Conservation (phyloP, 2,113 vertebrate species). For the Sylvietta virens region DNA sequence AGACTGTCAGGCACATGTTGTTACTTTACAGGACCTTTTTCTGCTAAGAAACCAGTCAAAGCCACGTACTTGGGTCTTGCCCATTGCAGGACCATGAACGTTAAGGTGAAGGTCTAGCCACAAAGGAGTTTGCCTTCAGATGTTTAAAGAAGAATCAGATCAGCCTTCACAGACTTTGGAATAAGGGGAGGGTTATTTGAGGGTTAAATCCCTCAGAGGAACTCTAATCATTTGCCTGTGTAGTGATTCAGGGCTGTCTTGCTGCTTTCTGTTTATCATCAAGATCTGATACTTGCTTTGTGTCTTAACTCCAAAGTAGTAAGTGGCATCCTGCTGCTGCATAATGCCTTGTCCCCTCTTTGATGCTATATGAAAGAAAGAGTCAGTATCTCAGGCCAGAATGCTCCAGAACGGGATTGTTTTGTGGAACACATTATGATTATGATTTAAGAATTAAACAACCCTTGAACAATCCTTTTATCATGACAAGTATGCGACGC, state of each 20-base stretch:
- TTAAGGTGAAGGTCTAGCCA: neutral
- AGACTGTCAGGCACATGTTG: fast-evolving
- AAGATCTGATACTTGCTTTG: neutral
- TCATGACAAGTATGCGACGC: fast-evolving
- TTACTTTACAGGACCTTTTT: neutral
- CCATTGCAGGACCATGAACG: neutral
- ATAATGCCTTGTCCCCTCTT: neutral
- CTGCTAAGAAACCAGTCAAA: neutral
- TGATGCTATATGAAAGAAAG: neutral
- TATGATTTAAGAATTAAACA: neutral
- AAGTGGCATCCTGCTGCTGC: neutral
- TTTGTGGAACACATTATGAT: neutral
- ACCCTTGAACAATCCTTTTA: neutral
- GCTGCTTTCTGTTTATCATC: neutral
- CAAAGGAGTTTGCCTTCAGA: neutral
- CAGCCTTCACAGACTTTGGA: neutral
- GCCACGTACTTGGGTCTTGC: neutral
- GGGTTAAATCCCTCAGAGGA: neutral
- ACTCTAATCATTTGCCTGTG: neutral
- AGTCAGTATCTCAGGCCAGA: neutral
- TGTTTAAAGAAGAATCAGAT: neutral
- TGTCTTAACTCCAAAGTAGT: neutral
- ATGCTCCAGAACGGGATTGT: neutral
- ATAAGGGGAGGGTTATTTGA: too few species aligned
- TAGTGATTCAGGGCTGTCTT: neutral